Evolutionary conservation across 2,797 vertebrate species (phyloP).

Genomic region (Pipistrellus kuhlii): DNA sequence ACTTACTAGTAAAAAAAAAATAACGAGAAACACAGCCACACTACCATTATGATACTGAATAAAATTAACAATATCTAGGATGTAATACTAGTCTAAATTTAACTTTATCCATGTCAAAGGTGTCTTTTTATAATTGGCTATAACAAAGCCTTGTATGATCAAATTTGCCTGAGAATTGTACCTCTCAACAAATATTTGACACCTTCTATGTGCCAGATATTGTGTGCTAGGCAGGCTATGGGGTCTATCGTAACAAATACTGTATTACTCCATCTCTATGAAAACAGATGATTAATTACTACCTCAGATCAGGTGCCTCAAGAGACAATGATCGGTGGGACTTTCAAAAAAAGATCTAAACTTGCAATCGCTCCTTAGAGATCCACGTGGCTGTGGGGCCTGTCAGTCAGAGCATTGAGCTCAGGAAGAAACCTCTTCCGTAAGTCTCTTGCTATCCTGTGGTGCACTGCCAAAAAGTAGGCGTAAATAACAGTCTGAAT

Average conservation of each 20-base stretch:
- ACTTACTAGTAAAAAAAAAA: neutral
- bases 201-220: neutral
- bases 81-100: neutral
- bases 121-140: neutral
- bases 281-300: neutral
- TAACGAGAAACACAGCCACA: neutral
- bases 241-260: neutral
- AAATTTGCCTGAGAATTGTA: neutral
- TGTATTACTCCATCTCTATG: neutral
- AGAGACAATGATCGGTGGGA: neutral
- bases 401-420: neutral
- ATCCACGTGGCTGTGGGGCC: neutral
- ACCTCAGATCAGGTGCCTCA: neutral
- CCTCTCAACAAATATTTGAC: neutral
- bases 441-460: neutral
- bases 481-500: neutral
- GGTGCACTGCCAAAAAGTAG: neutral
- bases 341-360: neutral
- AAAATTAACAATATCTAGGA: neutral
- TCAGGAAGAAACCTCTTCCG: neutral
- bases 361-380: neutral
- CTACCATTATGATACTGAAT: neutral
- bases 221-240: neutral
- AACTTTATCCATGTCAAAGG: conserved; percentile 16
- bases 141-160: neutral